Base-by-base conservation (phyloP, 2,888 invertebrate species). In the Anodontia alba region DNA sequence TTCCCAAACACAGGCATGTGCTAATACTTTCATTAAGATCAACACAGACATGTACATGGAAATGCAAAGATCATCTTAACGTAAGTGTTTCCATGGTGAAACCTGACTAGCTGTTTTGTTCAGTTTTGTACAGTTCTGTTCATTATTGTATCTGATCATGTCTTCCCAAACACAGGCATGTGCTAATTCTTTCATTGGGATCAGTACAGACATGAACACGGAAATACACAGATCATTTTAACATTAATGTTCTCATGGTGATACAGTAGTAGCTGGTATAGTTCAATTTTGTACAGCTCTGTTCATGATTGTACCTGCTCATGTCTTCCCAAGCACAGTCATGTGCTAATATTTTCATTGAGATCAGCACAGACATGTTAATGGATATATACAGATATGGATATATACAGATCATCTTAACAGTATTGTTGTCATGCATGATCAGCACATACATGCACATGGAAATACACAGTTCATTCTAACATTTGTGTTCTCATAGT, bases 161-260 rank as follows among this genome's bases (percentile, higher is more conserved):
- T 26, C 26, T 20, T 54, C 54, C 23, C 54, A 54, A 54, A 26
- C 54, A 54, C 54, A 54, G 54, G 54, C 54, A 54, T 54, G 54
- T 54, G 54, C 54, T 26, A 54, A 54, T 54, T 8, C 10, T 8
- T 23, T 54, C 17, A 49, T 23, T 54, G 7, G 23, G 54, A 54
- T 54, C 15, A 54, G 54, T 26, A 54, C 26, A 54, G 7, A 54
- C 23, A 26, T 26, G 54, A 8, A 23, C 54, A 12, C 23, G 54
- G 54, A 54, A 54, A 46, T 20, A 20, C 17, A 3, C 3, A 20
- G 3, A 46, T 46, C 46, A 46, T 46, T 46, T 20, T 20, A 46
- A 20, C 46, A 46, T 46, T 38, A 12, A 38, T 38, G 5, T 38
- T 38, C 12, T 38, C 12, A 12, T 38, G 12, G 38, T 12, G 5